Evolutionary conservation across 2,797 vertebrate genomes (phyloP), one percentile per base, ranked within the genome.

Genomic region (Helostoma temminkii): DNA sequence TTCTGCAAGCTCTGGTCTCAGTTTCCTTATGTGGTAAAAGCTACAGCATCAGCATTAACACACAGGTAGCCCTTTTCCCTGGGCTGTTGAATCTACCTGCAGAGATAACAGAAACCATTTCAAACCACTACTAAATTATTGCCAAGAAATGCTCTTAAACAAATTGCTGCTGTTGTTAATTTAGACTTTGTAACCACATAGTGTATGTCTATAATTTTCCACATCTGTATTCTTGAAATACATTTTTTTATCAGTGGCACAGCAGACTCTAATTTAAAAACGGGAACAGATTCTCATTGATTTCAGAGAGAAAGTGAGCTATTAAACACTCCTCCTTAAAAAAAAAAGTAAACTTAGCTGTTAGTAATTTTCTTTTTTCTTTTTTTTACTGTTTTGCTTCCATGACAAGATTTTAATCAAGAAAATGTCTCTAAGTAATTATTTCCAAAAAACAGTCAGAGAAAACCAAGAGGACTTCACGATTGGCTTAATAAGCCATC

Each of bases 381-480:
- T 4, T 30, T 48, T 81, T 70, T 28, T 39, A 21, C 9, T 46
- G 37, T 42, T 67, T 68, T 61, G 30, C 42, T 28, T 74, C 28
- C 2, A 16, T 77, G 62, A 55, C 34, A 45, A 52, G 56, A 57
- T 73, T 86, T 86, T 83, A 86, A 85, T 83, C 80, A 89, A 71
- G 73, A 72, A 87, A 81, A 78, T 74, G 71, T 74, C 65, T 76
- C 54, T 15, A 21, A 63, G 72, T 84, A 87, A 88, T 89, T 78
- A 74, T 66, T 37, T 53, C 42, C 28, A 54, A 49, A 39, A 57
- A 11, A 58, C 57, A 75, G 32, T 5, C 21, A 10, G 50, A 57
- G 39, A 47, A 74, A 88, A 82, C 73, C 41, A 74, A 59, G 41
- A 16, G 42, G 64, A 57, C 54, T 66, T 76, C 69, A 80, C 80